Conservation (phyloP, 2,113 vertebrate species). For the Dicerorhinus sumatrensis region DNA sequence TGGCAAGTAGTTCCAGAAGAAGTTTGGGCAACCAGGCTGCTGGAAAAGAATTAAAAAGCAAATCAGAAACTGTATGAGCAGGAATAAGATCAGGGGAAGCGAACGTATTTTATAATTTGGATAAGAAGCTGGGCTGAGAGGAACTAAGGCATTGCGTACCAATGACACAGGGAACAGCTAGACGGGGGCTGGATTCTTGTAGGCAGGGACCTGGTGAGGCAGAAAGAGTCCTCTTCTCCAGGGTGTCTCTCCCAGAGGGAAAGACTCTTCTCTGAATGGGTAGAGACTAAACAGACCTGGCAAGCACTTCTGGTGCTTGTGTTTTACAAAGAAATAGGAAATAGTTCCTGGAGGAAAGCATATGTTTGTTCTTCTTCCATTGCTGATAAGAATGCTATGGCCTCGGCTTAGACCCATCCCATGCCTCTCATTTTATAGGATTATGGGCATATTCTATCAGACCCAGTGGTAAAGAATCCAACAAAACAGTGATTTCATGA, state of each 20-base stretch:
- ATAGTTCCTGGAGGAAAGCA: not conserved
- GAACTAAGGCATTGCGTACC: not conserved
- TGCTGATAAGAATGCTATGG: too few species aligned
- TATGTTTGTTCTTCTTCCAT: not conserved
- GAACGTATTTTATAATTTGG: not conserved
- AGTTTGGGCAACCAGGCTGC: too few species aligned
- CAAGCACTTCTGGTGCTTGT: not conserved
- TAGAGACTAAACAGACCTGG: not conserved
- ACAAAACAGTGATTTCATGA: not conserved
- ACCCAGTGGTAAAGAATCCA: not conserved
- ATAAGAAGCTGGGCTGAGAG: not conserved
- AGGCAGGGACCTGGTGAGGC: not conserved
- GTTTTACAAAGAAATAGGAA: not conserved
- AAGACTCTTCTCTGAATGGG: not conserved
- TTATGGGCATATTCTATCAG: not conserved
- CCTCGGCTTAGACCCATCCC: not conserved
- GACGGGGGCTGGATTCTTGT: not conserved
- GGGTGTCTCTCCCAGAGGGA: too few species aligned
- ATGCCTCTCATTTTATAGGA: not conserved
- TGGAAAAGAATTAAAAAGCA: too few species aligned
- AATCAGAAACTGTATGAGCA: not conserved
- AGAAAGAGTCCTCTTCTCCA: not conserved
- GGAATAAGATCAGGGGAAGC: too few species aligned
- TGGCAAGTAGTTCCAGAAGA: too few species aligned
- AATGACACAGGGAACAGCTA: not conserved